Percentiles rank a stretch among this genome's conserved stretches.
Conservation (phyloP, 2,888 invertebrate species). For the Eueremaeus valkanovi region DNA sequence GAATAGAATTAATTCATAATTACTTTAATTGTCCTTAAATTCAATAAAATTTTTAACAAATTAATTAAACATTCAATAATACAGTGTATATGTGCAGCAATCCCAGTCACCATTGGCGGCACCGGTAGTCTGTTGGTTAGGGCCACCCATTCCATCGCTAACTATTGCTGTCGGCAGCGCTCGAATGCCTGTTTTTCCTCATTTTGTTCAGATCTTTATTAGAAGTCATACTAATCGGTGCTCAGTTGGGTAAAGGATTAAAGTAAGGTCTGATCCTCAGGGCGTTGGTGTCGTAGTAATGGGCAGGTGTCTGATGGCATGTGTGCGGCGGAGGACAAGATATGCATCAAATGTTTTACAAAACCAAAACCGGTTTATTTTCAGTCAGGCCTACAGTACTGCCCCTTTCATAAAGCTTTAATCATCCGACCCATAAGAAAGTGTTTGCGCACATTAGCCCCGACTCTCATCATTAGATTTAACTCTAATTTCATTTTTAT, state of each 20-base stretch:
- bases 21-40: too few species aligned
- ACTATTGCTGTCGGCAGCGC: not conserved
- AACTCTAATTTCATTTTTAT: too few species aligned
- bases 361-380: too few species aligned
- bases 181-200: constrained; percentile 7
- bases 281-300: not conserved
- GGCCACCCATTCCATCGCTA: constrained; percentile 4
- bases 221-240: not conserved
- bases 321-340: not conserved
- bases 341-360: too few species aligned
- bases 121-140: not conserved
- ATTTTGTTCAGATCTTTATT: not conserved
- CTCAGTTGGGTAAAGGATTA: not conserved
- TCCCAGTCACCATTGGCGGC: constrained; percentile 4
- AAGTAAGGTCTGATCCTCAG: not conserved
- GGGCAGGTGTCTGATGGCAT: constrained; percentile 7
- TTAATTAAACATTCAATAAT: too few species aligned
- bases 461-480: too few species aligned
- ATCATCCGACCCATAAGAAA: too few species aligned
- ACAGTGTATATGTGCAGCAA: not conserved
- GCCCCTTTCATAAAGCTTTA: too few species aligned
- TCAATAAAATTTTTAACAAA: too few species aligned
- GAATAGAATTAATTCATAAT: too few species aligned
- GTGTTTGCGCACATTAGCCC: too few species aligned
- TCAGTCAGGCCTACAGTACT: too few species aligned